These are phyloP conservation scores for Agonopterix arenella DNA, from an alignment of 2,888 invertebrate species.

Conservation along the genomic window DNA sequence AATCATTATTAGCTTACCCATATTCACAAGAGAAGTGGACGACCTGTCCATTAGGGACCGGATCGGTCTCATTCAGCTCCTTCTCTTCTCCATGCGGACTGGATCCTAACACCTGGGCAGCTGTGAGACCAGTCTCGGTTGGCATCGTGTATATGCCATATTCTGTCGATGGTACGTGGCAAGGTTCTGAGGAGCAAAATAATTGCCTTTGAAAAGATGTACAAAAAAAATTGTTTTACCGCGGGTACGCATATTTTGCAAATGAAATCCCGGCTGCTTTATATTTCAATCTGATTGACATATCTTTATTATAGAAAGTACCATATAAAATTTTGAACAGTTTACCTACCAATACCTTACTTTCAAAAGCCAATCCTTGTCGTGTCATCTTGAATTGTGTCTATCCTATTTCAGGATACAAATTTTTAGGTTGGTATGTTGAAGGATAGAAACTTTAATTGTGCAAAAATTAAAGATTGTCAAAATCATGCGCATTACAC, in stretches of 20 bases:
- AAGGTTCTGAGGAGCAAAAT: constrained; percentile 74
- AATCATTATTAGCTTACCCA: constrained; percentile 62
- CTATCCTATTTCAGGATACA: too few species aligned
- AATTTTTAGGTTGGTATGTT: too few species aligned
- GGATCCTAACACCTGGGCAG: constrained; percentile 33
- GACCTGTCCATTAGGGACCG: constrained; percentile 82
- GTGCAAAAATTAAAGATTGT: not conserved
- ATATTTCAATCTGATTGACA: too few species aligned
- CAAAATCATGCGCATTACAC: not conserved
- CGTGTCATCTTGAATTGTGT: too few species aligned
- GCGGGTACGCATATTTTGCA: too few species aligned
- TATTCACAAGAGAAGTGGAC: constrained; percentile 86
- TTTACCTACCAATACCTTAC: too few species aligned
- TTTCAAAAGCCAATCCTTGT: too few species aligned
- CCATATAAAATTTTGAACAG: too few species aligned
- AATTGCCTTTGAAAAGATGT: too few species aligned
- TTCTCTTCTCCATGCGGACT: constrained; percentile 63
- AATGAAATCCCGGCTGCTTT: too few species aligned
- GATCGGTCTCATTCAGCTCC: constrained; percentile 76
- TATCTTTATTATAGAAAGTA: too few species aligned
- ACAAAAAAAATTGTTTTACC: too few species aligned
- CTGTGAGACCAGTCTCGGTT: constrained; percentile 41
- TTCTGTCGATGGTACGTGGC: constrained; percentile 81
- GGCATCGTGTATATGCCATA: constrained; percentile 81
- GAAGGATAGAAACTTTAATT: not conserved